These are phyloP conservation scores for Penaeus indicus DNA, from an alignment of 1,140 invertebrate genomes.

Conservation along the genomic window DNA sequence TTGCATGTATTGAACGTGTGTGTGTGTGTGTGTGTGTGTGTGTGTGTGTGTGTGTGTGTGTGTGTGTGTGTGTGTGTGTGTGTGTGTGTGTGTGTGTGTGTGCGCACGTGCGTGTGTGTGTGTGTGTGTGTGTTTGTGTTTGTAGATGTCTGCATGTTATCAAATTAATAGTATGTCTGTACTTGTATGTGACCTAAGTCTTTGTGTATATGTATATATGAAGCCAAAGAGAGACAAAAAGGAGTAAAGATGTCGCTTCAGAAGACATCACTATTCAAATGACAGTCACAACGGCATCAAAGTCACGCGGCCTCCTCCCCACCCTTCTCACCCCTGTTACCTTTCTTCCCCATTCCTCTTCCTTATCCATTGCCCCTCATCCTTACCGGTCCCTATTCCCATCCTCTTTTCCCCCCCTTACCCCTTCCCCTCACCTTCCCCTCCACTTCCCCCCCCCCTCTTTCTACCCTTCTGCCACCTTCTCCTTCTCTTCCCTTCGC, in stretches of 20 bases:
- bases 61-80: conserved; percentile 15
- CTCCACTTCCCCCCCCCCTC: background rate
- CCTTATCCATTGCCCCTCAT: background rate
- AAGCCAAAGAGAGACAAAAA: no score
- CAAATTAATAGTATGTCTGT: no score
- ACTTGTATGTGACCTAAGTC: no score
- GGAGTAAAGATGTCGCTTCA: no score
- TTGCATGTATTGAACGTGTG: no score
- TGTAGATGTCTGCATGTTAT: no score
- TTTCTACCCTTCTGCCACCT: conserved; percentile 30
- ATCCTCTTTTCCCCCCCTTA: background rate
- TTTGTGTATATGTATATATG: no score
- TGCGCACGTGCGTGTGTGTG: background rate
- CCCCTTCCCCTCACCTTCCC: background rate
- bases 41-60: background rate
- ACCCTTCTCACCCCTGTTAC: background rate
- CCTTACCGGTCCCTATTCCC: background rate
- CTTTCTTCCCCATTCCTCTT: background rate
- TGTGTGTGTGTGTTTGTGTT: no score
- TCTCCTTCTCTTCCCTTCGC: conserved; percentile 14
- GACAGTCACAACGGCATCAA: no score
- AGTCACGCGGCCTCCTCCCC: no score
- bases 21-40: no score
- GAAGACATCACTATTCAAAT: no score
- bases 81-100: conserved; percentile 13